Conservation (phyloP, 1,140 invertebrate species). For the Stratiolaelaps scimitus region DNA sequence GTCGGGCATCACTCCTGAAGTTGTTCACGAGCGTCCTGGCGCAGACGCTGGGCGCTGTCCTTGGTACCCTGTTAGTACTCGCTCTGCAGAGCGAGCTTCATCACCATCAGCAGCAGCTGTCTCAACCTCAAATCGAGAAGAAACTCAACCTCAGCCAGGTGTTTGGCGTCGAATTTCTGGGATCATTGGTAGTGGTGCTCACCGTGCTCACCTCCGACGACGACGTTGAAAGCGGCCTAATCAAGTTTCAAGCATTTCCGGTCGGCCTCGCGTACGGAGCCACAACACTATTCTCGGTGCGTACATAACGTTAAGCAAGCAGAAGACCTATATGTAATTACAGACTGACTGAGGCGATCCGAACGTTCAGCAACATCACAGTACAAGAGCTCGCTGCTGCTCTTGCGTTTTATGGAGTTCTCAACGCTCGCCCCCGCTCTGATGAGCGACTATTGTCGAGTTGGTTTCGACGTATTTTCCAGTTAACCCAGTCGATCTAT, state of each 20-base stretch:
- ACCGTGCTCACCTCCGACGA: constrained; percentile 13
- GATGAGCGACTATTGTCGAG: too few relatives aligned
- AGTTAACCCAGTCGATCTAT: too few relatives aligned
- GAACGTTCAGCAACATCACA: too few relatives aligned
- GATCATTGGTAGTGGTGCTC: constrained; percentile 13
- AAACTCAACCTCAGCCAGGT: constrained; percentile 17
- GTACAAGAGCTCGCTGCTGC: too few relatives aligned
- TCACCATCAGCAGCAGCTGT: too few relatives aligned
- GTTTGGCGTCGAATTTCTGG: constrained; percentile 7
- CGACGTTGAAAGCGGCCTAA: constrained; percentile 8
- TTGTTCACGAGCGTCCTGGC: background rate
- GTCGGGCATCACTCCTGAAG: background rate
- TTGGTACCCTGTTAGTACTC: constrained; percentile 8
- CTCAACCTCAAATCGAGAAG: background rate
- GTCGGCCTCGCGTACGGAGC: constrained; percentile 17
- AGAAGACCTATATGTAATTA: too few relatives aligned
- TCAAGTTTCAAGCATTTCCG: constrained; percentile 23
- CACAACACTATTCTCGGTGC: constrained; percentile 2
- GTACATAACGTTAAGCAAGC: background rate
- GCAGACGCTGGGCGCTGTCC: background rate
- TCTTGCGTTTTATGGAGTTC: too few relatives aligned
- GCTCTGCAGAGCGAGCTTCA: background rate
- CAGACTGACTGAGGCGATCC: too few relatives aligned
- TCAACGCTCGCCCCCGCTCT: too few relatives aligned
- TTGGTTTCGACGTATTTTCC: too few relatives aligned